phyloP scores from a whole-genome alignment of 2,888 invertebrate species.

The Cheilosia pagana region DNA sequence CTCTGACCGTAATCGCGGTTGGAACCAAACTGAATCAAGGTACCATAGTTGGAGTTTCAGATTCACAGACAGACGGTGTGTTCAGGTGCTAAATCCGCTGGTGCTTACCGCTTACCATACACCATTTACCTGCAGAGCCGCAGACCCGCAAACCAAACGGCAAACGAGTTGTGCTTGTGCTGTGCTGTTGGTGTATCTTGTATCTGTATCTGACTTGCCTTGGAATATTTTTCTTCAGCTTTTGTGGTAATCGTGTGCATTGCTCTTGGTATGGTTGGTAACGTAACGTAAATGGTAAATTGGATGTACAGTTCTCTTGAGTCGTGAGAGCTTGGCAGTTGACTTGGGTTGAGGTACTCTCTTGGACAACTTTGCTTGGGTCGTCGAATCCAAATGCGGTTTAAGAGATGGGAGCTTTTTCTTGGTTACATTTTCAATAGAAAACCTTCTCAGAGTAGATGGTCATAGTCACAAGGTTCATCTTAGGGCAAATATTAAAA shows the following conservation, averaged over 20 bases:
- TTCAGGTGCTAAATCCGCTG: conserved; percentile 64
- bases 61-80: conserved; percentile 45
- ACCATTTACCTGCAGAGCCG: conserved; percentile 63
- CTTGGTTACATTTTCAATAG: no score
- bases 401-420: background rate
- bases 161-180: conserved; percentile 51
- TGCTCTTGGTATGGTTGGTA: conserved; percentile 7
- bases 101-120: conserved; percentile 20
- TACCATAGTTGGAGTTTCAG: conserved; percentile 56
- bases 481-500: no score
- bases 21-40: conserved; percentile 71
- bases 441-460: no score
- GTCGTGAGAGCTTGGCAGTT: background rate
- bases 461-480: no score
- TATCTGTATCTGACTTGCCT: conserved; percentile 71
- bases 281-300: conserved; percentile 53
- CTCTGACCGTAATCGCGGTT: conserved; percentile 70
- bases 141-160: conserved; percentile 39
- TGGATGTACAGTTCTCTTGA: conserved; percentile 24
- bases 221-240: conserved; percentile 65
- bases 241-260: conserved; percentile 55
- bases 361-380: background rate
- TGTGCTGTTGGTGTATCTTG: conserved; percentile 39
- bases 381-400: background rate
- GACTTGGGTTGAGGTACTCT: background rate